A percentile compares a stretch with the other conserved stretches of the same genome.
Evolutionary conservation across 2,888 invertebrate genomes (phyloP).

Genomic region (Hypercompe scribonia): DNA sequence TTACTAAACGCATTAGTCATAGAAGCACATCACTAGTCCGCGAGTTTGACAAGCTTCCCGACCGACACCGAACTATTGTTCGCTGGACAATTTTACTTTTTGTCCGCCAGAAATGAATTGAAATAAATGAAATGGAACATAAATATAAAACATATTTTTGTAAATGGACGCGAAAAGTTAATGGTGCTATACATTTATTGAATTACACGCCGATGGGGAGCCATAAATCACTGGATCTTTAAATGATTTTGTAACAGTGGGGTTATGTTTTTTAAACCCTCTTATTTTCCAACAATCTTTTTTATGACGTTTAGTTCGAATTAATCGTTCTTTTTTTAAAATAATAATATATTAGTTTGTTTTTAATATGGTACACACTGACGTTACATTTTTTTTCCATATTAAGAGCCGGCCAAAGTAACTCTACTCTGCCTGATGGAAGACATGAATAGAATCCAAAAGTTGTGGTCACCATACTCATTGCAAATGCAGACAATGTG

Average conservation of each 20-base stretch:
- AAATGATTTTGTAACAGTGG: background rate
- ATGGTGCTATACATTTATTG: conserved; percentile 21
- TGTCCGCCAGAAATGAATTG: conserved; percentile 60
- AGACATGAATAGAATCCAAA: too few relatives aligned
- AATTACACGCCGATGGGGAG: conserved; percentile 17
- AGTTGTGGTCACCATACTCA: too few relatives aligned
- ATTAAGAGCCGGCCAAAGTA: too few relatives aligned
- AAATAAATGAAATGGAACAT: conserved; percentile 53
- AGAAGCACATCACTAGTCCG: conserved; percentile 38
- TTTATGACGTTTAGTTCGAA: too few relatives aligned
- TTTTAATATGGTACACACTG: too few relatives aligned
- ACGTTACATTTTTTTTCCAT: too few relatives aligned
- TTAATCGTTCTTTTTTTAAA: too few relatives aligned
- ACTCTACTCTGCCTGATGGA: too few relatives aligned
- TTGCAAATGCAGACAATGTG: too few relatives aligned
- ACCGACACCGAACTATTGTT: conserved; percentile 58
- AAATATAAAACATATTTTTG: conserved; percentile 16
- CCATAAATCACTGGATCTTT: conserved; percentile 16
- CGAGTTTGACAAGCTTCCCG: conserved; percentile 49
- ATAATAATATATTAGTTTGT: too few relatives aligned
- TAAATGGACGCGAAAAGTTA: conserved; percentile 14
- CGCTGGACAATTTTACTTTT: conserved; percentile 59
- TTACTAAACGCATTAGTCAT: background rate
- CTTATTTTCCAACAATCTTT: too few relatives aligned
- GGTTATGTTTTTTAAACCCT: background rate